phyloP scores from a whole-genome alignment of 1,140 invertebrate species.

The Heliconius melpomene region DNA sequence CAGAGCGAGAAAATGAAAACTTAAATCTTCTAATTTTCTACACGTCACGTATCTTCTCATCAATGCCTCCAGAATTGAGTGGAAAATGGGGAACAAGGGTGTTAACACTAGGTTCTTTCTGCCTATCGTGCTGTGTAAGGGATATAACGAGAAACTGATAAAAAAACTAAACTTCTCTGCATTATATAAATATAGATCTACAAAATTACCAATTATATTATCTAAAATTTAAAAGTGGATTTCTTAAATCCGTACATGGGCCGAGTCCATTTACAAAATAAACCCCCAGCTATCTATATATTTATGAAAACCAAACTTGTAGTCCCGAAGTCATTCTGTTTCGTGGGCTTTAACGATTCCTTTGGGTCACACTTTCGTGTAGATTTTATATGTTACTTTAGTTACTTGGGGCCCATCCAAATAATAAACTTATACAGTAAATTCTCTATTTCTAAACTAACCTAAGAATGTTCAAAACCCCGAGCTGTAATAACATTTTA shows the following conservation, averaged over 20 bases:
- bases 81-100: too few relatives aligned
- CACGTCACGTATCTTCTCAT: too few relatives aligned
- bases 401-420: constrained; percentile 38
- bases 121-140: too few relatives aligned
- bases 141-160: too few relatives aligned
- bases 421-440: constrained; percentile 43
- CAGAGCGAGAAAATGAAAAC: too few relatives aligned
- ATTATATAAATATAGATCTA: too few relatives aligned
- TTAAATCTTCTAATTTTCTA: too few relatives aligned
- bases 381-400: constrained; percentile 61
- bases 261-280: constrained; percentile 16
- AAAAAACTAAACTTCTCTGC: too few relatives aligned
- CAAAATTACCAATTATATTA: too few relatives aligned
- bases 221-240: neutral
- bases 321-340: constrained; percentile 50
- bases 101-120: too few relatives aligned
- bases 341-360: constrained; percentile 55
- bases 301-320: constrained; percentile 35
- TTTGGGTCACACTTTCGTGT: constrained; percentile 59
- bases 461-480: constrained; percentile 25
- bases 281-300: constrained; percentile 36
- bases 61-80: too few relatives aligned
- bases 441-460: constrained; percentile 35
- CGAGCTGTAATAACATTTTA: constrained; percentile 26
- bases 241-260: neutral